Percentiles rank a stretch among this genome's conserved stretches.
Evolutionary conservation across 1,140 invertebrate genomes (phyloP).

Genomic region (Globodera ellingtonae): DNA sequence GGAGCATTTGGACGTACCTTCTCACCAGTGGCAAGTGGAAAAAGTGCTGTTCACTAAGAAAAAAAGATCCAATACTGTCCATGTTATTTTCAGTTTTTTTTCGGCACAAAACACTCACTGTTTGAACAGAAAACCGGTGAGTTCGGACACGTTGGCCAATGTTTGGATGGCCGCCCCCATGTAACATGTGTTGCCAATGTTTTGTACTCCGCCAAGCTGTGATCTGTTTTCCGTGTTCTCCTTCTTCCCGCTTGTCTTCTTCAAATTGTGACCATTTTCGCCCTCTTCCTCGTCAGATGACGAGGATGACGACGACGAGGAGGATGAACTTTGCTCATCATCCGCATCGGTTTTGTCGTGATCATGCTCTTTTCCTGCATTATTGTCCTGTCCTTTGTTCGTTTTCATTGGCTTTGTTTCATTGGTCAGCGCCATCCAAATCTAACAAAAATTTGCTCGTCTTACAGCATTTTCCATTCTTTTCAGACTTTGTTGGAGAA

Average conservation of each 20-base stretch:
- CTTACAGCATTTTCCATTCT: no score
- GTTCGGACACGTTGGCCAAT: background rate
- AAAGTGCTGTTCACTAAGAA: conserved; percentile 1
- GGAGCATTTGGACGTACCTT: background rate
- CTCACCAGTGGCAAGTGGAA: background rate
- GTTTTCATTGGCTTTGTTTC: background rate
- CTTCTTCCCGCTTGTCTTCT: background rate
- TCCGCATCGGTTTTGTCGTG: background rate
- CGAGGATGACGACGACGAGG: no score
- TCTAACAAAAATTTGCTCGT: no score
- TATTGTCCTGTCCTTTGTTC: background rate
- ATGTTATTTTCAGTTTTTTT: background rate
- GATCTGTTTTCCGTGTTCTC: background rate
- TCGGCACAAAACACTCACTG: background rate
- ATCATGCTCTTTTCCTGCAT: background rate
- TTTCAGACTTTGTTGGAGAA: background rate
- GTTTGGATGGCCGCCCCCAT: background rate
- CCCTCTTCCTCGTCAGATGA: no score
- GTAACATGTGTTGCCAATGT: conserved; percentile 8
- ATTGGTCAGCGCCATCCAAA: no score
- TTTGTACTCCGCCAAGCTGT: background rate
- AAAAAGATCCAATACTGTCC: background rate
- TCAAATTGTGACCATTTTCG: no score
- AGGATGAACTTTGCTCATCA: no score
- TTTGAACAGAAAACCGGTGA: background rate